Evolutionary conservation across 2,888 invertebrate genomes (phyloP).

Genomic region (Perizoma flavofasciatum): DNA sequence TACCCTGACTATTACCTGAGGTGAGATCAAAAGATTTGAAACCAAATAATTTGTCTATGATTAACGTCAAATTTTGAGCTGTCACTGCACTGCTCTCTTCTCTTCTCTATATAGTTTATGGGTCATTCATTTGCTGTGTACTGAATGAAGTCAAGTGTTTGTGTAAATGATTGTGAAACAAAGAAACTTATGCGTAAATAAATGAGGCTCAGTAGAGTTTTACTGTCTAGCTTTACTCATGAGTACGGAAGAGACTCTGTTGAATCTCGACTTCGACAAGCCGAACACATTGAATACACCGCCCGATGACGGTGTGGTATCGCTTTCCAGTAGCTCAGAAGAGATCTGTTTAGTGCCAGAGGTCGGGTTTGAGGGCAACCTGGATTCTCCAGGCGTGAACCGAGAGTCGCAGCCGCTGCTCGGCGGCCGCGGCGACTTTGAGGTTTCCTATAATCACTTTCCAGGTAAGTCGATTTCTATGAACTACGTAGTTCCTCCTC

Average conservation of each 20-base stretch:
- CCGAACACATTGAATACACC: conserved; percentile 68
- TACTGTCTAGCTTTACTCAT: conserved; percentile 80
- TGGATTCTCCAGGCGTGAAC: conserved; percentile 93
- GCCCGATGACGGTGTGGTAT: conserved; percentile 85
- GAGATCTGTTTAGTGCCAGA: conserved; percentile 92
- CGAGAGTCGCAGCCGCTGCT: conserved; percentile 97
- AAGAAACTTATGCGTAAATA: conserved; percentile 79
- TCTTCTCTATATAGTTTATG: conserved; percentile 54
- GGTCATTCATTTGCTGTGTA: conserved; percentile 41
- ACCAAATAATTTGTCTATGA: conserved; percentile 38
- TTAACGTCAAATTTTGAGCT: conserved; percentile 49
- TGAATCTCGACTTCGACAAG: conserved; percentile 86
- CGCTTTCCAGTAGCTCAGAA: conserved; percentile 84
- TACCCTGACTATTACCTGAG: too few relatives aligned
- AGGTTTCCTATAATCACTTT: conserved; percentile 93
- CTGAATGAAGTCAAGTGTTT: conserved; percentile 69
- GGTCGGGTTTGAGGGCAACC: conserved; percentile 91
- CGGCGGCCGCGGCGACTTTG: conserved; percentile 90
- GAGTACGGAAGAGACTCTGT: conserved; percentile 85
- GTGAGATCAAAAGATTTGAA: too few relatives aligned
- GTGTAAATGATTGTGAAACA: conserved; percentile 82
- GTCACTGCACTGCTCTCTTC: conserved; percentile 43
- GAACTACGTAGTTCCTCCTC: conserved; percentile 36
- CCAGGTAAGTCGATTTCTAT: conserved; percentile 85
- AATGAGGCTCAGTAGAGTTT: conserved; percentile 79